Evolutionary conservation across 2,797 vertebrate genomes (phyloP).

Genomic region (Distichodus sexfasciatus): DNA sequence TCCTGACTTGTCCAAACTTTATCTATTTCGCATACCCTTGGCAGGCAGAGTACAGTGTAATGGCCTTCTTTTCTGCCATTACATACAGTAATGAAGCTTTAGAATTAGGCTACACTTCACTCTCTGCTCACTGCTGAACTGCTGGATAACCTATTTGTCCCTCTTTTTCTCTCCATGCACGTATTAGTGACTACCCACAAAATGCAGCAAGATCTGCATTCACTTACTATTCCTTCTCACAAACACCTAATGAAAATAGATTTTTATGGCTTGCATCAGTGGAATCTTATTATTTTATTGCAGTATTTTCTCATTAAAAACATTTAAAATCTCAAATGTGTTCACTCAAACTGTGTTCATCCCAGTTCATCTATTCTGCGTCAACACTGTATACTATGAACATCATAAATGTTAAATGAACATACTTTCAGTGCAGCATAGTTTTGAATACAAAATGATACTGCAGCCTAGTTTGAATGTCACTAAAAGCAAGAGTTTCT

Average conservation of each 20-base stretch:
- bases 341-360: not conserved
- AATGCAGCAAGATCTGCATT: conserved; percentile 38
- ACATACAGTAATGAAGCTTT: conserved; percentile 6
- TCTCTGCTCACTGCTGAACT: conserved; percentile 10
- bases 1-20: conserved; percentile 3
- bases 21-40: conserved; percentile 9
- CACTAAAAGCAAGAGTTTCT: not conserved
- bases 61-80: not conserved
- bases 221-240: not conserved
- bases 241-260: conserved; percentile 28
- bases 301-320: conserved; percentile 15
- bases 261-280: conserved; percentile 16
- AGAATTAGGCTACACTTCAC: conserved; percentile 6
- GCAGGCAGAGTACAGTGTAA: not conserved
- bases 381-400: not conserved
- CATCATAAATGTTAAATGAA: not conserved
- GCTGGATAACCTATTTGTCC: conserved; percentile 5
- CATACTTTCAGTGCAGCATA: not conserved
- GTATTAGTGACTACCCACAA: conserved; percentile 16
- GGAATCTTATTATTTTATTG: conserved; percentile 14
- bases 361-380: not conserved
- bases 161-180: not conserved
- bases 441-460: not conserved
- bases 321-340: not conserved
- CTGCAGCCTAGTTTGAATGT: not conserved